Evolutionary conservation across 2,888 invertebrate genomes (phyloP).

Genomic region (Epinotia bilunana): DNA sequence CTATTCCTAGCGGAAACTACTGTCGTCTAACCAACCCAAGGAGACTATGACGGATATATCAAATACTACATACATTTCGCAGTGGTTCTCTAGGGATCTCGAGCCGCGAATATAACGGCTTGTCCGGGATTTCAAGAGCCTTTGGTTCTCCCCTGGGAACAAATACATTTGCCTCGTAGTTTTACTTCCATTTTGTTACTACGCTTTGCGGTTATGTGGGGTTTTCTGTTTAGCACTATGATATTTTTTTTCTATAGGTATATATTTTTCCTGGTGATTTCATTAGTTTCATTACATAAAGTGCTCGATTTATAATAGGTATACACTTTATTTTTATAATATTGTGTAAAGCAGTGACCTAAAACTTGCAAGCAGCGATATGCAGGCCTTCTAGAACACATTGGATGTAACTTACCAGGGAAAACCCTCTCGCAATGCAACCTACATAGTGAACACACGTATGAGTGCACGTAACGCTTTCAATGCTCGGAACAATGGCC

Average conservation of each 20-base stretch:
- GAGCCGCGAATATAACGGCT: constrained; percentile 15
- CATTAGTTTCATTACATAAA: background rate
- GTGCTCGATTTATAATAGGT: too few species aligned
- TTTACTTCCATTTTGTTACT: constrained; percentile 10
- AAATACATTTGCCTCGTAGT: constrained; percentile 18
- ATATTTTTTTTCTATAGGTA: constrained; percentile 10
- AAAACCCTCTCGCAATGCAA: constrained; percentile 47
- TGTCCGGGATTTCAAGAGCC: constrained; percentile 26
- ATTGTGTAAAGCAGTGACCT: background rate
- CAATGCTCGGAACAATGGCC: constrained; percentile 54
- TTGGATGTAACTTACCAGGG: constrained; percentile 38
- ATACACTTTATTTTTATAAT: background rate
- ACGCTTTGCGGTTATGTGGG: constrained; percentile 38
- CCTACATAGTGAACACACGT: constrained; percentile 30
- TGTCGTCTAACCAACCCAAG: background rate
- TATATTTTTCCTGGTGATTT: constrained; percentile 18
- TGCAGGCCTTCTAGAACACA: background rate
- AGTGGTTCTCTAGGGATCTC: constrained; percentile 19
- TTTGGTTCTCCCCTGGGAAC: background rate
- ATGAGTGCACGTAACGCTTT: constrained; percentile 52
- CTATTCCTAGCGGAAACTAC: background rate
- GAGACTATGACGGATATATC: background rate
- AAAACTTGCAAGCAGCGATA: background rate
- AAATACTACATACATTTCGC: background rate
- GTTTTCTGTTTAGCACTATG: constrained; percentile 31